Conservation (phyloP, 2,113 vertebrate genomes). For the Myrmophylax atrothorax region DNA sequence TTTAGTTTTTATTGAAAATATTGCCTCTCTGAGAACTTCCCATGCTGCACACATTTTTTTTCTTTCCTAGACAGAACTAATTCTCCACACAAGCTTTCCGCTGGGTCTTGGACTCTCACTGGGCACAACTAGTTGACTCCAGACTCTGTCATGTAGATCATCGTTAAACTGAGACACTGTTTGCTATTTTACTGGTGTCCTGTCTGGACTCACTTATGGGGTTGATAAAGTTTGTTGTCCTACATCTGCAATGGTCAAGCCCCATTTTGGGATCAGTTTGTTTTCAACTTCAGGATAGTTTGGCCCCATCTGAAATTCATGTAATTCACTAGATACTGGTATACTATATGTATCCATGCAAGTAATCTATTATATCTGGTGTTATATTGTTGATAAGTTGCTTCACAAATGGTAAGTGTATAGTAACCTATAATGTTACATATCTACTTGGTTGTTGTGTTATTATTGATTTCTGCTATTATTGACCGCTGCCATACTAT, state of each 20-base stretch:
- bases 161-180: neutral
- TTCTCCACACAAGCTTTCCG: neutral
- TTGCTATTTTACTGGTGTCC: neutral
- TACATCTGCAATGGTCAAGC: neutral
- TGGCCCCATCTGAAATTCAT: neutral
- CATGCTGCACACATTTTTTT: neutral
- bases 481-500: neutral
- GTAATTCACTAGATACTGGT: fast-evolving
- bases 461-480: neutral
- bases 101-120: neutral
- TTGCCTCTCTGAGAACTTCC: neutral
- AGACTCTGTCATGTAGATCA: fast-evolving
- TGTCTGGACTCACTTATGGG: fast-evolving
- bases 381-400: neutral
- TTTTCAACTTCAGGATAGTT: neutral
- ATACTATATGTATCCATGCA: neutral
- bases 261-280: fast-evolving
- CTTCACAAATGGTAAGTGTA: neutral
- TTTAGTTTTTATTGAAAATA: neutral
- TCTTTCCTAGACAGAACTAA: neutral
- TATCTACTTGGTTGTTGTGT: neutral
- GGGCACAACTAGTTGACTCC: neutral
- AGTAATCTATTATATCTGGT: neutral
- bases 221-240: neutral
- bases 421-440: neutral